Conservation (phyloP, 1,140 invertebrate genomes). For the Pseudomyrmex flavicornis region DNA sequence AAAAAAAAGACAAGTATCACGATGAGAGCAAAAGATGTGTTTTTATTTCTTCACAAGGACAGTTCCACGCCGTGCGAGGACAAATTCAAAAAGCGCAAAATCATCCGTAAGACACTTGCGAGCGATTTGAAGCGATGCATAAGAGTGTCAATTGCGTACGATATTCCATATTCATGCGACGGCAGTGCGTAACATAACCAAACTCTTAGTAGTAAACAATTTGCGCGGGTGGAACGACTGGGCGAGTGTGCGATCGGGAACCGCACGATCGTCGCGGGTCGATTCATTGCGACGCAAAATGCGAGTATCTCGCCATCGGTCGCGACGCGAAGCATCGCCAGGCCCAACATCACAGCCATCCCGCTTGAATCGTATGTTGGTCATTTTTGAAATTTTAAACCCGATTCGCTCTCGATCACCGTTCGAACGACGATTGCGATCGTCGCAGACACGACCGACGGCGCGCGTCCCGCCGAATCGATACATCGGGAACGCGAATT, state of each 20-base stretch:
- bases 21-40: too few species aligned
- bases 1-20: too few species aligned
- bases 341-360: conserved; percentile 71
- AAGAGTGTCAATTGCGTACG: conserved; percentile 7
- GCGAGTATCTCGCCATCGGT: background rate
- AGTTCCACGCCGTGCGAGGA: too few species aligned
- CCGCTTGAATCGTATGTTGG: conserved; percentile 82
- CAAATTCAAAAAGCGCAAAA: background rate
- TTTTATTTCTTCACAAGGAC: background rate
- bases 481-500: conserved; percentile 68
- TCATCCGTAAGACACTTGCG: background rate
- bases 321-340: conserved; percentile 33
- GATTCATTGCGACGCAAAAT: background rate
- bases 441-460: background rate
- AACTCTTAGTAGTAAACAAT: conserved; percentile 69
- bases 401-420: conserved; percentile 69
- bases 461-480: conserved; percentile 28
- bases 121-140: background rate
- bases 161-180: background rate
- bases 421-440: conserved; percentile 75
- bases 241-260: too few species aligned
- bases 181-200: conserved; percentile 72
- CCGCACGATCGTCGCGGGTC: background rate
- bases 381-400: conserved; percentile 86
- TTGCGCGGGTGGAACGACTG: background rate